Conservation (phyloP, 2,797 vertebrate species). For the Neomorphus geoffroyi region DNA sequence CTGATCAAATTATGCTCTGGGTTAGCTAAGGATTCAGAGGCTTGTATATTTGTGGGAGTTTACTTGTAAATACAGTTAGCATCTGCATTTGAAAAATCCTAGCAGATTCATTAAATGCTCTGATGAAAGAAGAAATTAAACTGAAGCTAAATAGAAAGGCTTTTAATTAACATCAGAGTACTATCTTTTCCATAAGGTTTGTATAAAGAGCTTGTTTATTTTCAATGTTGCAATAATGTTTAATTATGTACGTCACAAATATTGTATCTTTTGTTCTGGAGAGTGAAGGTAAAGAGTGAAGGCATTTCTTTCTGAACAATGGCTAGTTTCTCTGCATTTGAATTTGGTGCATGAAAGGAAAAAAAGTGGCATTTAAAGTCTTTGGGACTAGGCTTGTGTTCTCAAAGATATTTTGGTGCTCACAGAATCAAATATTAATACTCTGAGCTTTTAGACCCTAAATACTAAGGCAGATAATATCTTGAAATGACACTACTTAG, state of each 20-base stretch:
- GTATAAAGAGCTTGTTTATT: neutral
- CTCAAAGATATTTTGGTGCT: neutral
- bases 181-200: neutral
- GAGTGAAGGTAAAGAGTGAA: too few species aligned
- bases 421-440: slow-evolving; percentile 32
- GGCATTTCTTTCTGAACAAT: neutral
- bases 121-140: neutral
- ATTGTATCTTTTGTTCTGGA: neutral
- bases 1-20: neutral
- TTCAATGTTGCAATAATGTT: neutral
- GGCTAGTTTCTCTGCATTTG: neutral
- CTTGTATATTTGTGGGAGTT: neutral
- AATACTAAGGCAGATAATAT: neutral
- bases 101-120: neutral
- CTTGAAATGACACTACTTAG: neutral
- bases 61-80: neutral
- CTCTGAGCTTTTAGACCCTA: neutral
- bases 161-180: neutral
- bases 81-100: neutral
- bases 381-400: neutral
- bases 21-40: neutral
- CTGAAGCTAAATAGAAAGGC: neutral
- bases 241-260: neutral
- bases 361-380: neutral
- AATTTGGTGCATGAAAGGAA: neutral